Conservation (phyloP, 2,888 invertebrate species). For the Arge pagana region DNA sequence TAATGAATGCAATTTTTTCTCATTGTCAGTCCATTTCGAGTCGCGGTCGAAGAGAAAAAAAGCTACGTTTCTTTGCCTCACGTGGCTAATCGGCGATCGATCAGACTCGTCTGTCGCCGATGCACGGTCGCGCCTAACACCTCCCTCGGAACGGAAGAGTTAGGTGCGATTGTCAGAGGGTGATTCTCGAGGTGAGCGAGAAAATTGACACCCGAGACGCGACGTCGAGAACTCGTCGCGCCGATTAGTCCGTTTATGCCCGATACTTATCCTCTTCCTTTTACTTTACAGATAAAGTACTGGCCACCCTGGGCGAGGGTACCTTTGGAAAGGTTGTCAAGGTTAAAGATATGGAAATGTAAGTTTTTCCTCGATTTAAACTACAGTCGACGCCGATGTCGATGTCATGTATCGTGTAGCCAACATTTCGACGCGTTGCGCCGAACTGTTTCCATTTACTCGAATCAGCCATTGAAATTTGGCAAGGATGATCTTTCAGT, state of each 20-base stretch:
- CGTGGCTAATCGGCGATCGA: too few relatives aligned
- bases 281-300: constrained; percentile 95
- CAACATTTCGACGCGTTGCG: neutral
- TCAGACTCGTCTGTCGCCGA: too few relatives aligned
- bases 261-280: constrained; percentile 57
- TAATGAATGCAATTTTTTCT: too few relatives aligned
- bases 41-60: too few relatives aligned
- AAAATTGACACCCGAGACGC: constrained; percentile 25
- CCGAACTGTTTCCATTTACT: constrained; percentile 4
- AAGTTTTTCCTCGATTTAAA: constrained; percentile 59
- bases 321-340: constrained; percentile 99
- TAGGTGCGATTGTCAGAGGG: too few relatives aligned
- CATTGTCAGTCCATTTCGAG: too few relatives aligned
- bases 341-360: constrained; percentile 96
- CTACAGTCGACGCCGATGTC: neutral
- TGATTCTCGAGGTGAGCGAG: constrained; percentile 32
- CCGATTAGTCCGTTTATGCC: constrained; percentile 43
- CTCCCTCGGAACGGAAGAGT: too few relatives aligned
- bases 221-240: constrained; percentile 30
- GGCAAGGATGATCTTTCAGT: constrained; percentile 8
- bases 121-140: too few relatives aligned
- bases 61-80: too few relatives aligned
- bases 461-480: constrained; percentile 8
- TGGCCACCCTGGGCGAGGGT: constrained; percentile 98
- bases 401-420: neutral